Conservation (phyloP, 1,140 invertebrate species). For the Chlorops oryzae region DNA sequence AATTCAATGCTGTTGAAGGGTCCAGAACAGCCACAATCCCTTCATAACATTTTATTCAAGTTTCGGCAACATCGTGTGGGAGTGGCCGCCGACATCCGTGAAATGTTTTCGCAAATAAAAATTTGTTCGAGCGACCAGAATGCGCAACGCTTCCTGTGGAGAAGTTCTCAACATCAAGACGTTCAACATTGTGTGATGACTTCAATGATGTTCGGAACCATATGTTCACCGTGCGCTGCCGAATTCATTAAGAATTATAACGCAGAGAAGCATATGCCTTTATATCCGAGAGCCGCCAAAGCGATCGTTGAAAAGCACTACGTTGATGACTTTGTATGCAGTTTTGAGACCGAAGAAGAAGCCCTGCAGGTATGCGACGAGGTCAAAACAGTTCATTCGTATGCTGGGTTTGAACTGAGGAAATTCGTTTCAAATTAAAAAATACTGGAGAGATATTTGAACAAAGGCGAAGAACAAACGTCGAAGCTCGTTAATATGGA, state of each 20-base stretch:
- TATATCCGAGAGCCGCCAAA: constrained; percentile 21
- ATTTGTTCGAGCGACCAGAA: constrained; percentile 26
- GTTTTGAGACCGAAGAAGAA: constrained; percentile 12
- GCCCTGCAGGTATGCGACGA: constrained; percentile 15
- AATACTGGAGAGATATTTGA: too few relatives aligned
- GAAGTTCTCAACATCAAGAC: constrained; percentile 10
- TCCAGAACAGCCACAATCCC: constrained; percentile 23
- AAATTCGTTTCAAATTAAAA: too few relatives aligned
- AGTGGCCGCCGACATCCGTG: constrained; percentile 29
- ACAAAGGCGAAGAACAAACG: too few relatives aligned
- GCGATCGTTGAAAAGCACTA: constrained; percentile 35
- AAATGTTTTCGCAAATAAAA: constrained; percentile 42
- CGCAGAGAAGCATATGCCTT: constrained; percentile 13
- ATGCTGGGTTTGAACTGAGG: too few relatives aligned
- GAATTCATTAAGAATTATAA: constrained; percentile 27
- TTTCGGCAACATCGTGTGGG: constrained; percentile 27
- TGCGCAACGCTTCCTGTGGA: constrained; percentile 33
- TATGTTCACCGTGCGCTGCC: constrained; percentile 27
- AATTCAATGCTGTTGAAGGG: constrained; percentile 27
- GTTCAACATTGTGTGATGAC: constrained; percentile 26
- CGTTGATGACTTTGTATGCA: constrained; percentile 42
- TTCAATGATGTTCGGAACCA: constrained; percentile 32
- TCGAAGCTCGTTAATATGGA: too few relatives aligned
- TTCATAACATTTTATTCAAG: constrained; percentile 29
- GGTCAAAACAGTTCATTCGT: constrained; percentile 8